Base-by-base conservation (phyloP, 2,113 vertebrate genomes). In the Excalfactoria chinensis region DNA sequence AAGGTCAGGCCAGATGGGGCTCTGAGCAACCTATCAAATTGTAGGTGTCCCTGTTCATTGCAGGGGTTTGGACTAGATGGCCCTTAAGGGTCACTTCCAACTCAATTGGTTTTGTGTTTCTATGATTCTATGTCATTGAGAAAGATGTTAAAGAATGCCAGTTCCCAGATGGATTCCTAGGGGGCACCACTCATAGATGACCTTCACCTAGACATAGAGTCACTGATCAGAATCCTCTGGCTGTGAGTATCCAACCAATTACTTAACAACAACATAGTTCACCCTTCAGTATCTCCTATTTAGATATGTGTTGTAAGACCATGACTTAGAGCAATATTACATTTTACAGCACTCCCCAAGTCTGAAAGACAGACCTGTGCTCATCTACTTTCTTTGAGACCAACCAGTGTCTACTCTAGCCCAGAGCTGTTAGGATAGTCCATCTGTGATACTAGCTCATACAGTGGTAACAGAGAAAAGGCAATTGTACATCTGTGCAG, bases 281-380 rank as follows among this genome's bases (percentile, higher is more conserved):
- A 32, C 53, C 30, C 17, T 56, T 55, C 53, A 56, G 9, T 56
- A 32, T 56, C 53, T 56, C 53, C 17, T 18, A 11, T 56, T 32
- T 56, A 56, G 53, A 56, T 30, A 32, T 19, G 28, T 56, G 53
- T 11, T 56, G 1, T 17, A 7, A 16, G 15, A 64, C 22, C 0
- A 0, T 48, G 30, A 43, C 9, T 26, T 59, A 30, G 43, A 72
- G 40, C 46, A 75, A 43, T 3, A 3, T 32, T 35, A 17, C 16
- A 13, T 21, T 82, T 75, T 7, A 60, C n/a, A 15, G 5, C 7
- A 2, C 77, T 89, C 63, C n/a, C 55, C 21, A 62, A 66, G 9
- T 26, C 43, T 72, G 72, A 83, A 79, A 76, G 35, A 60, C 43
- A 72, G 12, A 53, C 5, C n/a, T 46, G 5, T 43, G 30, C 9